These are phyloP conservation scores for Cantharis nigra DNA, from an alignment of 2,888 invertebrate genomes.

Conservation along the genomic window DNA sequence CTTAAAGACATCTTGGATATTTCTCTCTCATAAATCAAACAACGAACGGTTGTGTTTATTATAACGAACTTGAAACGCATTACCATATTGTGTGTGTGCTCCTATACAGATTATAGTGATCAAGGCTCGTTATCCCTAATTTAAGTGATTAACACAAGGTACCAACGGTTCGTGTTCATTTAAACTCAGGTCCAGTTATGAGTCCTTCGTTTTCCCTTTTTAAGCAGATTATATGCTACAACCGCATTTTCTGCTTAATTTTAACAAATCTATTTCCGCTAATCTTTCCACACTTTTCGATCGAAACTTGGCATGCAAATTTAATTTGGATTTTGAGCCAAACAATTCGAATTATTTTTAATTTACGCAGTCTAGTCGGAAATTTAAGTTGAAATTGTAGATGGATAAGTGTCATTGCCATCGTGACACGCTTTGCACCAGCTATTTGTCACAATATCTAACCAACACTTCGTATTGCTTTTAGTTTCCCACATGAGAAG, in stretches of 20 bases:
- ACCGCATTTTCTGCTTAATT: conserved; percentile 18
- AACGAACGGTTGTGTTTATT: conserved; percentile 17
- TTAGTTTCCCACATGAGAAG: not conserved
- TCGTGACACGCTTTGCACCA: not conserved
- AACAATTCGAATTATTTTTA: not conserved
- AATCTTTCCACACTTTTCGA: not conserved
- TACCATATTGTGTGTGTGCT: conserved; percentile 39
- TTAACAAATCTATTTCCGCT: conserved; percentile 10
- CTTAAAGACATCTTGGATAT: not conserved
- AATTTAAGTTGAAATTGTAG: not conserved
- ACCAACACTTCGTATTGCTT: not conserved
- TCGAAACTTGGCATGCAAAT: not conserved
- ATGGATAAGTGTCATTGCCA: not conserved
- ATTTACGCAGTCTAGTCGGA: not conserved
- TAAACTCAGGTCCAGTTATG: not conserved
- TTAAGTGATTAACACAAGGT: conserved; percentile 38
- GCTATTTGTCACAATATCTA: not conserved
- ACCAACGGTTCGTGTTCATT: conserved; percentile 18
- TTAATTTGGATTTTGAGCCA: not conserved
- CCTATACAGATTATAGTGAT: conserved; percentile 34
- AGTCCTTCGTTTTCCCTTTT: conserved; percentile 18
- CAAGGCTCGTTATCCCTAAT: conserved; percentile 40
- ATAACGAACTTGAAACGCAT: conserved; percentile 26
- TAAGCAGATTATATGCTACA: conserved; percentile 22
- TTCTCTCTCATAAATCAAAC: conserved; percentile 19